Evolutionary conservation across 2,888 invertebrate genomes (phyloP).

Genomic region (Drosophila crucigera): DNA sequence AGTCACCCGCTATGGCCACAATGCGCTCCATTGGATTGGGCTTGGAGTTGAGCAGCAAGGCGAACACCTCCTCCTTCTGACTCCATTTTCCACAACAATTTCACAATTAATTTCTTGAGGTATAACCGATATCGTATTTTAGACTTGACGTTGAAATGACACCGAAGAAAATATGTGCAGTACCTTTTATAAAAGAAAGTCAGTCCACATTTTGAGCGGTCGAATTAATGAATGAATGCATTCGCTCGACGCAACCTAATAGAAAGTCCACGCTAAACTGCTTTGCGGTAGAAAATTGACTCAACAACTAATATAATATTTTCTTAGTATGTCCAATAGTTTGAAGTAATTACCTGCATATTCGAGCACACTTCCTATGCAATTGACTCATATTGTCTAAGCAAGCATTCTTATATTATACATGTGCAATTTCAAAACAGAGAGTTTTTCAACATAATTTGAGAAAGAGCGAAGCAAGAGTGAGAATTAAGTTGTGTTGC

Average conservation of each 20-base stretch:
- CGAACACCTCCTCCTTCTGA: slow-evolving; percentile 59
- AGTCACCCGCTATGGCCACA: slow-evolving; percentile 84
- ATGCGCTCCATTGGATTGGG: slow-evolving; percentile 80
- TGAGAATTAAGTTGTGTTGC: slow-evolving; percentile 4
- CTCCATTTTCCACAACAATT: slow-evolving; percentile 36
- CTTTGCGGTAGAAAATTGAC: no score
- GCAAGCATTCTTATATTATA: neutral
- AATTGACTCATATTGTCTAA: neutral
- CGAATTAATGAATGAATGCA: neutral
- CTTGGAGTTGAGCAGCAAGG: slow-evolving; percentile 55
- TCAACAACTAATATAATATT: no score
- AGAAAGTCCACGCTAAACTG: no score
- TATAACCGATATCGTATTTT: neutral
- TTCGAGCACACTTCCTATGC: neutral
- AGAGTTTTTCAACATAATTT: slow-evolving; percentile 20
- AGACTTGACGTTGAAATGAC: neutral
- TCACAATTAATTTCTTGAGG: neutral
- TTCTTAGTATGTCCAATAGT: neutral
- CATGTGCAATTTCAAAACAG: slow-evolving; percentile 30
- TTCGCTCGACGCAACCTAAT: no score
- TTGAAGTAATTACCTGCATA: neutral
- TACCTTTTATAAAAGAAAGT: slow-evolving; percentile 13
- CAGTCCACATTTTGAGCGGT: neutral
- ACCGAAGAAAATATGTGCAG: neutral
- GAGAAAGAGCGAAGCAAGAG: slow-evolving; percentile 7